Percentiles rank a stretch among this genome's conserved stretches.
phyloP scores from a whole-genome alignment of 2,888 invertebrate genomes.

The Hanleya hanleyi region DNA sequence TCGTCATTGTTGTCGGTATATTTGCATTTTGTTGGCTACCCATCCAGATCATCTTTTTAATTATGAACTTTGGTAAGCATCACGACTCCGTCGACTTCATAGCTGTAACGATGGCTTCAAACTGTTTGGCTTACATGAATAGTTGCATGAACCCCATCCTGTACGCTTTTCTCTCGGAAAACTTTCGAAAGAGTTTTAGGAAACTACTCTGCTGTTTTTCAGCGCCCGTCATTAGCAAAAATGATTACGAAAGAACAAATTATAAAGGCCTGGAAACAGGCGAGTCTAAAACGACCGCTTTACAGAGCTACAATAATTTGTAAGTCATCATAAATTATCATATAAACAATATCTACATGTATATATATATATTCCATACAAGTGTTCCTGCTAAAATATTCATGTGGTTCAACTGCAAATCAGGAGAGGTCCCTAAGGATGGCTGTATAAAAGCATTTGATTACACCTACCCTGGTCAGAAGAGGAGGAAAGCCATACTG shows the following conservation, averaged over 20 bases:
- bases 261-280: background rate
- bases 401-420: no score
- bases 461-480: no score
- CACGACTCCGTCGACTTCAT: conserved; percentile 78
- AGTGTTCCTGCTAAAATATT: no score
- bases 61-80: conserved; percentile 84
- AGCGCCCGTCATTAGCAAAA: conserved; percentile 40
- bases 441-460: no score
- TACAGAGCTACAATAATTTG: conserved; percentile 6
- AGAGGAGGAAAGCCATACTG: no score
- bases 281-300: background rate
- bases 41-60: conserved; percentile 82
- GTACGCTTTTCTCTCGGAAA: conserved; percentile 95
- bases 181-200: conserved; percentile 91
- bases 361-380: no score
- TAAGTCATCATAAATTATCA: no score
- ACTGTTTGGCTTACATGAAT: conserved; percentile 87
- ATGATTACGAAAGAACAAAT: conserved; percentile 59
- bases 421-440: no score
- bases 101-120: conserved; percentile 68
- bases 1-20: conserved; percentile 91
- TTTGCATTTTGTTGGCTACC: conserved; percentile 97
- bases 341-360: no score
- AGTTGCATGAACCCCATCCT: conserved; percentile 95
- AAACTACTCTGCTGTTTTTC: conserved; percentile 68